Evolutionary conservation across 1,140 invertebrate genomes (phyloP).

Genomic region (Danaus melanippus): DNA sequence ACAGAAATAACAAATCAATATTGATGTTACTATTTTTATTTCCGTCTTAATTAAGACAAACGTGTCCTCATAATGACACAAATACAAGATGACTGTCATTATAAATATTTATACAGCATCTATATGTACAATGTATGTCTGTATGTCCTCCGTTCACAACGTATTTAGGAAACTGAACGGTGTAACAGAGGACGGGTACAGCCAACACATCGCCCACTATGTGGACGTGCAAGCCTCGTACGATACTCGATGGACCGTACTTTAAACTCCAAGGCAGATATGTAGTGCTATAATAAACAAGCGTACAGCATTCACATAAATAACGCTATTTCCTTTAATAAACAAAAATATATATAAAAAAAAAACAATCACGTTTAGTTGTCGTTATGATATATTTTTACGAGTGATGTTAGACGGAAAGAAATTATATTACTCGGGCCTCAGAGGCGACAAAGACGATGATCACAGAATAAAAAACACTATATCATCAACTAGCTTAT

Average conservation of each 20-base stretch:
- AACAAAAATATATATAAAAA: too few species aligned
- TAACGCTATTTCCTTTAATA: too few species aligned
- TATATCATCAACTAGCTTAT: conserved; percentile 52
- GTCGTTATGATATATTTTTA: background rate
- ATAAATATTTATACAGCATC: conserved; percentile 69
- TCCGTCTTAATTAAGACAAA: conserved; percentile 58
- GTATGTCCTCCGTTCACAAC: conserved; percentile 26
- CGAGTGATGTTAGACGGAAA: conserved; percentile 11
- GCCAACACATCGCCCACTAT: conserved; percentile 23
- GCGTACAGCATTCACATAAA: background rate
- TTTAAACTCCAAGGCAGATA: conserved; percentile 43
- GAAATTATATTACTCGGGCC: conserved; percentile 22
- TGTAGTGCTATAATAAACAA: conserved; percentile 38
- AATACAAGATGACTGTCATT: conserved; percentile 63
- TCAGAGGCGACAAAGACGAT: conserved; percentile 45
- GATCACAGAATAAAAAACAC: conserved; percentile 63
- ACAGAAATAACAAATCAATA: conserved; percentile 38
- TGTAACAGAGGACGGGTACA: conserved; percentile 12
- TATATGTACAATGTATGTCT: conserved; percentile 61
- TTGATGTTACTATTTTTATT: conserved; percentile 68
- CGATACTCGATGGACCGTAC: conserved; percentile 33
- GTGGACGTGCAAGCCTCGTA: conserved; percentile 30
- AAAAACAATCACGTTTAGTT: too few species aligned
- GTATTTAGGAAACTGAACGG: conserved; percentile 4
- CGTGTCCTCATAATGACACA: conserved; percentile 53